Evolutionary conservation across 2,113 vertebrate species (phyloP).

Genomic region (Dendrocopos noguchii): DNA sequence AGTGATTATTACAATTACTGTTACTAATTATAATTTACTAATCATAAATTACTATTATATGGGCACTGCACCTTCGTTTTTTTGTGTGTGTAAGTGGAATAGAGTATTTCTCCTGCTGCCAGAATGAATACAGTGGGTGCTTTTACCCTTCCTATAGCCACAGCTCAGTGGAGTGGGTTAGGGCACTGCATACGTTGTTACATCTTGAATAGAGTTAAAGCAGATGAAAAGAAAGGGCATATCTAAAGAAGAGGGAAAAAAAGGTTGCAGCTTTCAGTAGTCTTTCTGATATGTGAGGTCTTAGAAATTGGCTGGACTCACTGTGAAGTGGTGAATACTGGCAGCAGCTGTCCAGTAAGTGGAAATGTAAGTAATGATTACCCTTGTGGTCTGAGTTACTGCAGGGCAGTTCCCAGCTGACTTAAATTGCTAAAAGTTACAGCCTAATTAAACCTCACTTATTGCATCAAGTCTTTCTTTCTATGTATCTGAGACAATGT

Average conservation of each 20-base stretch:
- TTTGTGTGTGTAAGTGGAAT: background rate
- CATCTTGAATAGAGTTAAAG: background rate
- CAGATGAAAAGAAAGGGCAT: background rate
- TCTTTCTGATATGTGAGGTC: background rate
- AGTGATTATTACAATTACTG: background rate
- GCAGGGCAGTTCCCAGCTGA: background rate
- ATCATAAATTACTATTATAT: background rate
- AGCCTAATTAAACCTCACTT: slow-evolving; percentile 12
- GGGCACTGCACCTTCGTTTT: background rate
- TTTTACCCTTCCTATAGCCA: background rate
- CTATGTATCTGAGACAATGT: background rate
- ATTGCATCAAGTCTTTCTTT: background rate
- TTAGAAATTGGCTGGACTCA: background rate
- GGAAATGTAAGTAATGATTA: background rate
- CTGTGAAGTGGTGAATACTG: background rate
- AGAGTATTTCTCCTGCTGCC: background rate
- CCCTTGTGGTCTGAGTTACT: background rate
- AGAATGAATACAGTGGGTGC: background rate
- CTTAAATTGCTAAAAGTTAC: slow-evolving; percentile 6
- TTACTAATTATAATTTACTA: background rate
- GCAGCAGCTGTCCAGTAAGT: slow-evolving; percentile 20
- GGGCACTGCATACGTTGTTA: rapidly evolving
- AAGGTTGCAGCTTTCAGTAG: background rate
- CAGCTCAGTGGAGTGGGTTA: background rate
- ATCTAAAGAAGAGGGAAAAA: slow-evolving; percentile 4